Evolutionary conservation across 2,113 vertebrate species (phyloP), one percentile per base, ranked within the genome.

Genomic region (Promerops cafer): DNA sequence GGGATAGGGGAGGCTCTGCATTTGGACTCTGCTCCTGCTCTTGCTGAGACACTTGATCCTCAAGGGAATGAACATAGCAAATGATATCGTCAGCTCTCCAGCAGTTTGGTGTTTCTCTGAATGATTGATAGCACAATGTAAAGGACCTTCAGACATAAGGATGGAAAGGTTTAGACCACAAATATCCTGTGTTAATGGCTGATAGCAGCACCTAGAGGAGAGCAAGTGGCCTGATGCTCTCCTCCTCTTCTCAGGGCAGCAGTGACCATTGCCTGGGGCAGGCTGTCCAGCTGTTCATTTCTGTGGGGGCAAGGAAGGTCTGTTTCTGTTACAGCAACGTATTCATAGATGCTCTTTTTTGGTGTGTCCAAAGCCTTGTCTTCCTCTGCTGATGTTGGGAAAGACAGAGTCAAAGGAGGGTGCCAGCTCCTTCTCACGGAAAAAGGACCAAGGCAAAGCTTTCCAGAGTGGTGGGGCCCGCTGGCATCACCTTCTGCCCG

Each of bases 41-140:
- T 94, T 0, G 3, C 53, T 42, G 66, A 95, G 94, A 81, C 74
- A 61, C 63, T 76, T 52, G 80, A 87, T 95, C 75, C 86, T 66
- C 91, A 60, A 33, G 75, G 52, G 79, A 87, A 77, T 24, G n/a
- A 92, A 79, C 33, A 50, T 2, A 54, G 52, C 61, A 70, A 64
- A 77, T 61, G 89, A 83, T 69, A 77, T 74, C 0, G 2, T 83
- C 82, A 87, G 79, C 57, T 80, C 60, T 68, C 53, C 35, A 65
- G 78, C 59, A 93, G 69, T 72, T 95, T 92, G 91, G 80, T 90
- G 64, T 87, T 95, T 66, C 83, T 89, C 68, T 5, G 6, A 50
- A 56, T 92, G 85, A 89, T 89, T 93, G 93, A 96, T 89, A 83
- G 61, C 65, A 27, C 37, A 45, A 20, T 13, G 47, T 59, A 39